phyloP scores from a whole-genome alignment of 2,888 invertebrate genomes.

The Urechis unicinctus region DNA sequence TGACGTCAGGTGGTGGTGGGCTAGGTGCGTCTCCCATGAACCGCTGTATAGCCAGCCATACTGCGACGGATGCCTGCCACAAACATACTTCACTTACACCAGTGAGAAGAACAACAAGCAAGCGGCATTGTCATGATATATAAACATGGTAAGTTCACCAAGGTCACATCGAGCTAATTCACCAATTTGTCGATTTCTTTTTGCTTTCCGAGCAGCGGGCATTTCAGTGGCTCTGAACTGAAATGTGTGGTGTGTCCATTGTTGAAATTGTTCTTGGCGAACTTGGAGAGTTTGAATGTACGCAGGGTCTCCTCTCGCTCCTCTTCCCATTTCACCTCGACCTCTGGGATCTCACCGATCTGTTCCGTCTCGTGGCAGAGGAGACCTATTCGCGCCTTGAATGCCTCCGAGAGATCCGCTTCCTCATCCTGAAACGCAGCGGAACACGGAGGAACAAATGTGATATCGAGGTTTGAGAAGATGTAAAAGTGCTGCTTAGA shows the following conservation, averaged over 20 bases:
- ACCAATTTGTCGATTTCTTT: conserved; percentile 16
- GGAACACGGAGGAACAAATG: not conserved
- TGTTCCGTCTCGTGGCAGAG: conserved; percentile 7
- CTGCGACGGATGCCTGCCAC: conserved; percentile 17
- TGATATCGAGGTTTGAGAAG: not conserved
- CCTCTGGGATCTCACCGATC: conserved; percentile 11
- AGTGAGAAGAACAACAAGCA: too few relatives aligned
- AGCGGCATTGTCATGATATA: too few relatives aligned
- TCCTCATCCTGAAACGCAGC: conserved; percentile 17
- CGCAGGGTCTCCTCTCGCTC: conserved; percentile 15
- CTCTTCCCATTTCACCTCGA: conserved; percentile 12
- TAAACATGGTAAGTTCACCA: not conserved
- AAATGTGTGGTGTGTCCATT: conserved; percentile 4
- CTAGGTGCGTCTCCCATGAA: conserved; percentile 6
- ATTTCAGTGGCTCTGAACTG: conserved; percentile 15
- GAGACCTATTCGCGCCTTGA: conserved; percentile 22
- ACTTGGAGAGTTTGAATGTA: conserved; percentile 11
- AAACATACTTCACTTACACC: too few relatives aligned
- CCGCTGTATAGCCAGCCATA: conserved; percentile 19
- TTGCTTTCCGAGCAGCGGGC: conserved; percentile 11
- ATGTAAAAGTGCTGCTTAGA: not conserved
- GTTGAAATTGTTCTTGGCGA: conserved; percentile 16
- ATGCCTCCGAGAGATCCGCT: conserved; percentile 20
- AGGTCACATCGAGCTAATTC: not conserved
- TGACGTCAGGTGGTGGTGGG: too few relatives aligned